Percentiles rank a stretch among this genome's conserved stretches.
Conservation (phyloP, 2,888 invertebrate species). For the Xylophagus ater region DNA sequence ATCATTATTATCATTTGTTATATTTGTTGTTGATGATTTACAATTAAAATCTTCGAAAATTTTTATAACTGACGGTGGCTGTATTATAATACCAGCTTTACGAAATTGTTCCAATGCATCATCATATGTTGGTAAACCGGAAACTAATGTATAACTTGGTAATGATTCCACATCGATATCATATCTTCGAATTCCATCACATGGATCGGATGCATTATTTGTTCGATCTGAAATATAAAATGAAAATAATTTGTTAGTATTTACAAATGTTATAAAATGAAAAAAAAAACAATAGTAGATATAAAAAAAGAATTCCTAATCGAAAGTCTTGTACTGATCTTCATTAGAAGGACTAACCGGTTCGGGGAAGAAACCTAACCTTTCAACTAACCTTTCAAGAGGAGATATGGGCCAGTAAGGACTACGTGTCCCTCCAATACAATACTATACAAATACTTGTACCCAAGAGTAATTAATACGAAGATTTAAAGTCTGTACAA, state of each 20-base stretch:
- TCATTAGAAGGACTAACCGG: too few species aligned
- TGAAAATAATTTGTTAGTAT: background rate
- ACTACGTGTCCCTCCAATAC: too few species aligned
- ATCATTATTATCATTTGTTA: constrained; percentile 6
- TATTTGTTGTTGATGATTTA: constrained; percentile 9
- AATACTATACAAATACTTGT: too few species aligned
- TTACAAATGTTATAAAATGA: too few species aligned
- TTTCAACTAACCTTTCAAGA: too few species aligned
- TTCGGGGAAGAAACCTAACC: too few species aligned
- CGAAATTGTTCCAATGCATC: constrained; percentile 50
- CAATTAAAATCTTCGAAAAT: constrained; percentile 29
- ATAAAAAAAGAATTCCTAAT: too few species aligned
- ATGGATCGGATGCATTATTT: constrained; percentile 26
- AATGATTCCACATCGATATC: constrained; percentile 44
- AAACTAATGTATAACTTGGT: constrained; percentile 52
- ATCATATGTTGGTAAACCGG: constrained; percentile 53
- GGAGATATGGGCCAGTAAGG: too few species aligned
- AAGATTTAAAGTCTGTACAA: too few species aligned
- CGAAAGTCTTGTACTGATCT: too few species aligned
- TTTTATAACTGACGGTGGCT: constrained; percentile 32
- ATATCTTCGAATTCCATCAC: constrained; percentile 35
- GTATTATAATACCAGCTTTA: constrained; percentile 35
- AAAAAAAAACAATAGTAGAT: too few species aligned
- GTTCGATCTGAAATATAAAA: constrained; percentile 40
- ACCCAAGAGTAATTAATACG: too few species aligned